Conservation (phyloP, 2,888 invertebrate species). For the Malthinus flaveolus region DNA sequence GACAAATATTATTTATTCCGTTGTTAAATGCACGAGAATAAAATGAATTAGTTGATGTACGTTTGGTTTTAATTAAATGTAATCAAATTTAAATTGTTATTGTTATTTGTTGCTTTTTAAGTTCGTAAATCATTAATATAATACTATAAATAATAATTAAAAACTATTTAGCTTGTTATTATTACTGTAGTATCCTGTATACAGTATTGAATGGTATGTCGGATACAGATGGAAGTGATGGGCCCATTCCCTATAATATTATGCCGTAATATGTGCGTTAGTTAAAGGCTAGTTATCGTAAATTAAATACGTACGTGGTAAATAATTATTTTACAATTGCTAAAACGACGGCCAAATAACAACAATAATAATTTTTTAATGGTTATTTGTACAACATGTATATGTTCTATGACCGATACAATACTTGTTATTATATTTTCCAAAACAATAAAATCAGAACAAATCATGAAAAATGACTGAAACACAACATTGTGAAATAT, state of each 20-base stretch:
- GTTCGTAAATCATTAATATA: not conserved
- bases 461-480: not conserved
- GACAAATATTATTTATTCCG: too few relatives aligned
- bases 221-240: constrained; percentile 15
- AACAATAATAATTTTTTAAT: too few relatives aligned
- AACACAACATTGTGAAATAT: not conserved
- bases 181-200: not conserved
- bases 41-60: too few relatives aligned
- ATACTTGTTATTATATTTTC: too few relatives aligned
- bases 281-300: constrained; percentile 12
- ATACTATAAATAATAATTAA: not conserved
- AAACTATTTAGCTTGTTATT: not conserved
- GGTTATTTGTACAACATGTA: too few relatives aligned
- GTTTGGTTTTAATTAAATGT: too few relatives aligned
- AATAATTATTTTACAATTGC: too few relatives aligned
- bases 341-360: too few relatives aligned
- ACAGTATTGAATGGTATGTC: not conserved
- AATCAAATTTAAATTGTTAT: too few relatives aligned
- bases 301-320: constrained; percentile 5
- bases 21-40: too few relatives aligned
- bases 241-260: too few relatives aligned
- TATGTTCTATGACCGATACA: too few relatives aligned
- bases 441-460: not conserved
- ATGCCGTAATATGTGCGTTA: constrained; percentile 11
- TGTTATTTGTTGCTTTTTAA: not conserved